phyloP scores from a whole-genome alignment of 35 echinoderm and acorn worm genomes.

The Antedon bifida region DNA sequence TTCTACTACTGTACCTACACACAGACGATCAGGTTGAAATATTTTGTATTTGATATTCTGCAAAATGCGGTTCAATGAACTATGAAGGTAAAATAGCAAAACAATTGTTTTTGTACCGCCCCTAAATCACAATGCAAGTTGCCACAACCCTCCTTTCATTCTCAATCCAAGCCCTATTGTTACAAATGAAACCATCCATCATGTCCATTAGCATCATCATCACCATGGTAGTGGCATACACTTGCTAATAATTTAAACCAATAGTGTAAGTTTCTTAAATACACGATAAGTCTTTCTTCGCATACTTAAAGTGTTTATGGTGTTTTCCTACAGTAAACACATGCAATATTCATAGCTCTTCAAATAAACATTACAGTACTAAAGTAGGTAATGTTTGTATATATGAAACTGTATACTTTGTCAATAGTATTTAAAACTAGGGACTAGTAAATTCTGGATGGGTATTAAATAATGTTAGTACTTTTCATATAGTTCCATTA shows the following conservation, averaged over 20 bases:
- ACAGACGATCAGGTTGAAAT: no score
- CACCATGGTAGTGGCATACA: not conserved
- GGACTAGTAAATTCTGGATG: no score
- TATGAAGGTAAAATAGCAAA: no score
- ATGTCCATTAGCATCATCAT: not conserved
- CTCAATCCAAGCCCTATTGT: no score
- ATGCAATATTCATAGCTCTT: not conserved
- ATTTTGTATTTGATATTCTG: no score
- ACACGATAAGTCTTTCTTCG: not conserved
- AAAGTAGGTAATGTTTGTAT: not conserved
- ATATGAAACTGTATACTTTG: not conserved
- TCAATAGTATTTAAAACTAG: not conserved
- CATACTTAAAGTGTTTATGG: not conserved
- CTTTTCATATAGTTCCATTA: no score
- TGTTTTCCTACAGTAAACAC: not conserved
- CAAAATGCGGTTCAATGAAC: no score
- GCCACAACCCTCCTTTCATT: no score
- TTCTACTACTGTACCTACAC: no score
- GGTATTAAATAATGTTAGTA: no score
- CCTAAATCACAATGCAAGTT: no score
- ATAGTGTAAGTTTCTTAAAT: not conserved
- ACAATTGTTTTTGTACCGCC: no score
- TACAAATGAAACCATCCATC: not conserved
- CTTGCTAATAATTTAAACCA: not conserved
- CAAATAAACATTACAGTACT: not conserved